phyloP scores from a whole-genome alignment of 1,140 invertebrate genomes.

The Pseudomyrmex sp. region DNA sequence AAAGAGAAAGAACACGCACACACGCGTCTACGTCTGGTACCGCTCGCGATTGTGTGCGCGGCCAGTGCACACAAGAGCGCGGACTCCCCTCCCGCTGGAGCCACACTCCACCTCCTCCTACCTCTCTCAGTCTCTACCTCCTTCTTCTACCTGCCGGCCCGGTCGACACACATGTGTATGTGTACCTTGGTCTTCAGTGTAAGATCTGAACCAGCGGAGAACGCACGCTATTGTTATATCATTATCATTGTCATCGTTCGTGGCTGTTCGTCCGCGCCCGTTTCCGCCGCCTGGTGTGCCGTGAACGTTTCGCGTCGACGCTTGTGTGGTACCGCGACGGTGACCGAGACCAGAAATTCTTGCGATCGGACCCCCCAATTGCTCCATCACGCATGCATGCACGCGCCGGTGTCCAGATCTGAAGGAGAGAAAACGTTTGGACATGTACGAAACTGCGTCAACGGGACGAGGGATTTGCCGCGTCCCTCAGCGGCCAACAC shows the following conservation, averaged over 20 bases:
- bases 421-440: constrained; percentile 27
- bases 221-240: constrained; percentile 85
- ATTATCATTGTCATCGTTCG: constrained; percentile 82
- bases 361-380: not conserved
- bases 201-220: constrained; percentile 85
- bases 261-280: constrained; percentile 64
- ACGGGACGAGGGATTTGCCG: constrained; percentile 3
- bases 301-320: constrained; percentile 45
- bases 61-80: constrained; percentile 78
- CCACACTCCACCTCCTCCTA: constrained; percentile 77
- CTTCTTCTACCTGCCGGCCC: constrained; percentile 79
- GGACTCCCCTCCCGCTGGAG: constrained; percentile 73
- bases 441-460: constrained; percentile 14
- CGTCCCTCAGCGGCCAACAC: constrained; percentile 27
- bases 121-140: constrained; percentile 71
- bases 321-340: constrained; percentile 42
- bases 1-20: constrained; percentile 14
- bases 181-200: constrained; percentile 84
- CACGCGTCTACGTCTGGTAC: not conserved
- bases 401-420: not conserved
- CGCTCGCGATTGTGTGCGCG: constrained; percentile 72
- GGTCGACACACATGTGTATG: constrained; percentile 83
- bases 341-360: constrained; percentile 1
- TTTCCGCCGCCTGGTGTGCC: constrained; percentile 52
- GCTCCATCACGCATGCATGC: constrained; percentile 2